A percentile compares a stretch with the other conserved stretches of the same genome.
phyloP scores from a whole-genome alignment of 2,113 vertebrate genomes.

The Andinoacara biseriatus region DNA sequence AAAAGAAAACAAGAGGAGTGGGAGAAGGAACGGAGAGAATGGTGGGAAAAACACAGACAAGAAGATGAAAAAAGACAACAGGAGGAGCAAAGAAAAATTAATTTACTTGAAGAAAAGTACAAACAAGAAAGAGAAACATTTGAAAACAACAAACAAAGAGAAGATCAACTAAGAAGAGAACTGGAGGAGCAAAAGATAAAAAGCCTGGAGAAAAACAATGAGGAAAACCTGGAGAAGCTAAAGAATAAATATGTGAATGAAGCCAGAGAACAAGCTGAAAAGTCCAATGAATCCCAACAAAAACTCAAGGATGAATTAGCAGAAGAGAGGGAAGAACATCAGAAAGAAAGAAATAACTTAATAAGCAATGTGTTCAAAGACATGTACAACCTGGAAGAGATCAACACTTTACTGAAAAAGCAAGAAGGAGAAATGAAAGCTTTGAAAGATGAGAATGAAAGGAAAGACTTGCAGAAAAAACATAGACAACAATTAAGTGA shows the following conservation, averaged over 20 bases:
- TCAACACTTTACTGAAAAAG: too few relatives aligned
- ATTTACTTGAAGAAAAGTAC: neutral
- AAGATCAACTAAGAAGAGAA: rapidly evolving
- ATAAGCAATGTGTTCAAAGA: neutral
- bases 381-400: too few relatives aligned
- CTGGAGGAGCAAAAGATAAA: rapidly evolving
- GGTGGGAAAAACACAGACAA: neutral
- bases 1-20: neutral
- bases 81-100: neutral
- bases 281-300: neutral
- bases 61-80: neutral
- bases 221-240: neutral
- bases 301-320: neutral
- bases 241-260: neutral
- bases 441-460: too few relatives aligned
- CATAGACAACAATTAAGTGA: too few relatives aligned
- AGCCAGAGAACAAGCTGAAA: rapidly evolving
- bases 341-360: neutral
- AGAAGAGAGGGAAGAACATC: neutral
- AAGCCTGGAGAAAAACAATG: neutral
- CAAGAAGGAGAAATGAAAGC: too few relatives aligned
- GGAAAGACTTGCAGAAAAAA: too few relatives aligned
- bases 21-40: neutral
- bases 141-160: neutral
- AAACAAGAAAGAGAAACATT: neutral